These are phyloP conservation scores for Peromyscus californicus DNA, from an alignment of 2,113 vertebrate genomes.

Conservation along the genomic window DNA sequence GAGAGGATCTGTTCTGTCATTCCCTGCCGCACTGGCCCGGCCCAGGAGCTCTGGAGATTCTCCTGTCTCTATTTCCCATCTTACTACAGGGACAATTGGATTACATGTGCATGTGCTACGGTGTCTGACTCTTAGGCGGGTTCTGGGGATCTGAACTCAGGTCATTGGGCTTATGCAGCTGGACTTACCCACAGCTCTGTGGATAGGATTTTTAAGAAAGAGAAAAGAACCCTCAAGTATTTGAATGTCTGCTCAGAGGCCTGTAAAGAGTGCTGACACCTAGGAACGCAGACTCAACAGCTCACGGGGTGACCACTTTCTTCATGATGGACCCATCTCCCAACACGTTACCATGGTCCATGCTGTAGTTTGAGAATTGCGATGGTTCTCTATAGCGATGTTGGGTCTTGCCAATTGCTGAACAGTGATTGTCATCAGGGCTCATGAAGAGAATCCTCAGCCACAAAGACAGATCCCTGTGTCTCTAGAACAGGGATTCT, in stretches of 20 bases:
- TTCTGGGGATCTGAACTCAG: neutral
- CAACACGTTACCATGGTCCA: rapidly evolving
- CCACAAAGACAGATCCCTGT: neutral
- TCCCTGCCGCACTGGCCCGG: neutral
- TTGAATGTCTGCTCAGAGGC: neutral
- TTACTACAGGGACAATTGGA: neutral
- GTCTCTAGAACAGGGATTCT: neutral
- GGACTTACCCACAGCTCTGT: neutral
- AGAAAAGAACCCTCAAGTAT: neutral
- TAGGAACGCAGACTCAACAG: neutral
- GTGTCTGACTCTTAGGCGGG: neutral
- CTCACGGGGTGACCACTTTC: neutral
- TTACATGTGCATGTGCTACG: neutral
- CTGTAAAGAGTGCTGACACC: neutral
- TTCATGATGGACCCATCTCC: neutral
- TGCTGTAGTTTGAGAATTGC: neutral
- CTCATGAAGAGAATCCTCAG: neutral
- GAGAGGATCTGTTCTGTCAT: neutral
- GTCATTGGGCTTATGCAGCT: neutral
- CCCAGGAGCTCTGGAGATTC: neutral
- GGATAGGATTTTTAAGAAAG: neutral
- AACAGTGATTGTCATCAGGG: rapidly evolving
- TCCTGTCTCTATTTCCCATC: neutral
- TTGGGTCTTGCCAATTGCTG: rapidly evolving
- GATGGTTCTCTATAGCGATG: rapidly evolving